phyloP scores from a whole-genome alignment of 2,113 vertebrate species.

The Anser brachyrhynchus region DNA sequence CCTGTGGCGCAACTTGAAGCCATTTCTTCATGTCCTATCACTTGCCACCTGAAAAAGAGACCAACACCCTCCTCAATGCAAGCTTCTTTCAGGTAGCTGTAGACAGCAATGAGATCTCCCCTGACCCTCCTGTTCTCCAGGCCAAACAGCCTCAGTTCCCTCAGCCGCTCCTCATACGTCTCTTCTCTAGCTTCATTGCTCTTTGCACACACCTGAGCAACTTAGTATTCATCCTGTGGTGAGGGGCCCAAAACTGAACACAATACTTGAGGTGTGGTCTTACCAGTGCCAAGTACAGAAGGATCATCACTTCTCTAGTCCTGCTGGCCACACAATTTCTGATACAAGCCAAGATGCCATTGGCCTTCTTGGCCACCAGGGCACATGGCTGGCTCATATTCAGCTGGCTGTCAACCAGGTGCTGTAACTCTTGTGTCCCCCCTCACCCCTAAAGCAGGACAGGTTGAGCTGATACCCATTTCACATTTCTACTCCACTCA shows the following conservation, averaged over 20 bases:
- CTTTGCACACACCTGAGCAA: neutral
- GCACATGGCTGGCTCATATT: neutral
- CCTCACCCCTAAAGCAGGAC: neutral
- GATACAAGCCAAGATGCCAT: neutral
- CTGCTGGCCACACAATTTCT: neutral
- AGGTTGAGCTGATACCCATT: neutral
- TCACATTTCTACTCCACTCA: neutral
- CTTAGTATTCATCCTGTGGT: neutral
- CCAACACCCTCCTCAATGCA: neutral
- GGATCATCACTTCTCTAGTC: neutral
- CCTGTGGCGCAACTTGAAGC: neutral
- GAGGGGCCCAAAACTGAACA: neutral
- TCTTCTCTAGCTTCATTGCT: neutral
- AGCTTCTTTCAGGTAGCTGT: neutral
- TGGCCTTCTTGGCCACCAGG: neutral
- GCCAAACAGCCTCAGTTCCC: neutral
- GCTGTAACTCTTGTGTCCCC: neutral
- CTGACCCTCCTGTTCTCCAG: neutral
- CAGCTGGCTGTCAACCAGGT: neutral
- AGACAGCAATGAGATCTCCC: neutral
- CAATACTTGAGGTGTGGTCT: neutral
- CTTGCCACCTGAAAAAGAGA: neutral
- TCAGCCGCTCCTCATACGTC: neutral
- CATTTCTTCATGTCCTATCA: neutral
- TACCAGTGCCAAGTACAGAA: neutral